Conservation (phyloP, 2,113 vertebrate species). For the Willisornis vidua region DNA sequence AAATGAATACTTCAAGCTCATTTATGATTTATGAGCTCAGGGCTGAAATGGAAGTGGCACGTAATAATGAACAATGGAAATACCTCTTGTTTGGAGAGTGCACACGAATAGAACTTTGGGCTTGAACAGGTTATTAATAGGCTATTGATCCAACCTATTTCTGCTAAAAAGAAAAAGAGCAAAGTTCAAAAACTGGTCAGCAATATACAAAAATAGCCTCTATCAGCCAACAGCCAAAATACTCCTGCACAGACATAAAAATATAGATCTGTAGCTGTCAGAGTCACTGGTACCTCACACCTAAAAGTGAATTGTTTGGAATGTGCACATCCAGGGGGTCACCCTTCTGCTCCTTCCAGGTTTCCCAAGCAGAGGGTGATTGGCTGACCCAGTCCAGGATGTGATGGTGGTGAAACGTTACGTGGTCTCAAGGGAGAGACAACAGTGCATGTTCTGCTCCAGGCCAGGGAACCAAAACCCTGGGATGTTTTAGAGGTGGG, state of each 20-base stretch:
- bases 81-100: background rate
- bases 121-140: constrained; percentile 44
- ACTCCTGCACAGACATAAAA: background rate
- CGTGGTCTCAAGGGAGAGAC: background rate
- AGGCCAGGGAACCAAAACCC: background rate
- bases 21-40: constrained; percentile 67
- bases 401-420: fast-evolving
- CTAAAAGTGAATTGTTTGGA: background rate
- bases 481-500: background rate
- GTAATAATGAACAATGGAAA: constrained; percentile 45
- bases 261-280: background rate
- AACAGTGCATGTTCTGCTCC: background rate
- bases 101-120: background rate
- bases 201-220: background rate
- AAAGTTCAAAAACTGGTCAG: background rate
- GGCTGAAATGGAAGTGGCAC: constrained; percentile 33
- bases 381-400: background rate
- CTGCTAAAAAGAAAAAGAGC: background rate
- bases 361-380: background rate
- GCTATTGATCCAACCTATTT: constrained; percentile 32
- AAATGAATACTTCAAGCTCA: constrained; percentile 59
- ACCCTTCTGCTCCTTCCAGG: background rate
- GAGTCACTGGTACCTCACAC: background rate
- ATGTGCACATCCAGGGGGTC: background rate
- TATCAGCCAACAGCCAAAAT: background rate